Evolutionary conservation across 1,140 invertebrate species (phyloP), one percentile per base, ranked within the genome.

Genomic region (Drosophila bocki): DNA sequence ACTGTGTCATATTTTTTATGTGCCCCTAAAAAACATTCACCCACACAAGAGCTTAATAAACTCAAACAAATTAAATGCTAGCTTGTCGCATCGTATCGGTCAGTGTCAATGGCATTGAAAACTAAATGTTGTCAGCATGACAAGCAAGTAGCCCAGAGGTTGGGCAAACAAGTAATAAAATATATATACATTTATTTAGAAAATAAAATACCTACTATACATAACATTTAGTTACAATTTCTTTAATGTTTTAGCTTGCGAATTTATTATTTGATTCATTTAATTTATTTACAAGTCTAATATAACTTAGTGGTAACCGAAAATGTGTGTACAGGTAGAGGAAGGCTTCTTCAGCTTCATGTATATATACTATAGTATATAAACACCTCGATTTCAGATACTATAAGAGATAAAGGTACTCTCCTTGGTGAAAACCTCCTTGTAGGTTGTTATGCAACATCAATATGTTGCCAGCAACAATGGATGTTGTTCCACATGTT

Each of bases 51-150:
- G n/a, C 33, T 26, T 9, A 61, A 42, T 33, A 60, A 64, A 42
- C 37, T 26, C 26, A 26, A 33, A 42, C 15, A 44, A 39, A 44
- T 44, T 22, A 11, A 17, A 39, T 1, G 17, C 8, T n/a, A 2
- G 11, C 15, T 35, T 7, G 3, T 3, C n/a, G 3, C 17, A 35
- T 17, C 39, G 17, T 64, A 64, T 64, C 62, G 39, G 62, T 64
- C 62, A 64, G 11, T 62, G 58, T 37, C 57, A 67, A 45, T 62
- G 63, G 58, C 41, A 54, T 39, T 54, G 53, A 54, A 15, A 63
- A 41, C 33, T 62, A 64, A 13, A 39, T 26, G 6, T 35, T 42
- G 9, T 68, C 62, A 64, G 29, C 62, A 44, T 61, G 56, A 64
- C 62, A 26, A 32, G 26, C 12, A n/a, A 13, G 9, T 29, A 39